Evolutionary conservation across 2,113 vertebrate species (phyloP).

Genomic region (Lonchura striata): DNA sequence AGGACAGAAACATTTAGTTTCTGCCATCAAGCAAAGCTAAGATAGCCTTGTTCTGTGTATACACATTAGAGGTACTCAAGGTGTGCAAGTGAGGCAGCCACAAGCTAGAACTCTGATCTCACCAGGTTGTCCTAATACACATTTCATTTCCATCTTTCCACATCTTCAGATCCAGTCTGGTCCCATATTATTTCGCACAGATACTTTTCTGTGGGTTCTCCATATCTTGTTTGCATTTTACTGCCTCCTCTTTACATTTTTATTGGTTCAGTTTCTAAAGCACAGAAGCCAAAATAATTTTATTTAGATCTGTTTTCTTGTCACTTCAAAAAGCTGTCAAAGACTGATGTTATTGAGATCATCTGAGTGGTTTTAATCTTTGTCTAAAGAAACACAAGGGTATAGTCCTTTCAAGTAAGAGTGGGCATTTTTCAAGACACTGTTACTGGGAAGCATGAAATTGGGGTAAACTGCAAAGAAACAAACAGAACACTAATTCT

Average conservation of each 20-base stretch:
- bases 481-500: not conserved
- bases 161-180: not conserved
- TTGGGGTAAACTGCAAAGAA: not conserved
- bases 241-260: not conserved
- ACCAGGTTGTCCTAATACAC: not conserved
- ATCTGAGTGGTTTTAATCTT: not conserved
- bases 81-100: not conserved
- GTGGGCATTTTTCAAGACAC: not conserved
- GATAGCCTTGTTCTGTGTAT: not conserved
- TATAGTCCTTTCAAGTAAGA: not conserved
- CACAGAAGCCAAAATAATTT: not conserved
- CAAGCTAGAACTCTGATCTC: not conserved
- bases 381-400: not conserved
- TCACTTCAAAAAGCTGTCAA: not conserved
- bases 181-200: not conserved
- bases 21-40: not conserved
- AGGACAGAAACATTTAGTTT: not conserved
- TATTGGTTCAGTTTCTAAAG: not conserved
- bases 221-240: not conserved
- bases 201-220: not conserved
- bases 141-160: not conserved
- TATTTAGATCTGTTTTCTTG: slow-evolving; percentile 38
- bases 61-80: not conserved
- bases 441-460: not conserved
- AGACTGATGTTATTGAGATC: not conserved